Evolutionary conservation across 2,888 invertebrate genomes (phyloP), one percentile per base, ranked within the genome.

Genomic region (Bellardia bayeri): DNA sequence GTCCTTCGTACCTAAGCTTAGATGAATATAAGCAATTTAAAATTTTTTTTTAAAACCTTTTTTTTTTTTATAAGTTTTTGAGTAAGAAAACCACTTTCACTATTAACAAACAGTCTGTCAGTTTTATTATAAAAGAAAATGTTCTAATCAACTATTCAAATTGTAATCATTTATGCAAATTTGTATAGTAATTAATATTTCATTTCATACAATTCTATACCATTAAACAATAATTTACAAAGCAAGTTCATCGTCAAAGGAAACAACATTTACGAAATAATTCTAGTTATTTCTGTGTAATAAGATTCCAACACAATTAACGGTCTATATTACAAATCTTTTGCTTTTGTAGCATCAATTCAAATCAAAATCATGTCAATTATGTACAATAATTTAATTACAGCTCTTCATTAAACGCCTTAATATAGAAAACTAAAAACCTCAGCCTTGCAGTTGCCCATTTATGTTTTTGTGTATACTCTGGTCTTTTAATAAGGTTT

Each of bases 341-440:
- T 42, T 61, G 11, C 5, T 30, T 78, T 61, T 69, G 4, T 14
- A 68, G 9, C 30, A 56, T 56, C 30, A 58, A 16, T 71, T 56
- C 49, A 58, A 82, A 82, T 61, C 56, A 81, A 79, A 79, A 49
- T 75, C 56, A 14, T 58, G 58, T 37, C 58, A 74, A 58, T 68
- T 74, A 74, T 33, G 63, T 23, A 56, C 40, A 82, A 75, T 82
- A 74, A 75, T 45, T 51, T 58, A 49, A 75, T 82, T 74, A 82
- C 13, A 74, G 66, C 40, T 56, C n/a, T 58, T 56, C 45, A 49
- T 79, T 37, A 58, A 79, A 79, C 54, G 76, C 58, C 37, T 42
- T 72, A 72, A 58, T 58, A 11, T 3, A 51, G 37, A 9, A n/a
- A 33, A 42, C 2, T 54, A 54, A 37, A 71, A 54, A 37, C n/a